Base-by-base conservation (phyloP, 2,113 vertebrate species). In the Trogon surrucura region DNA sequence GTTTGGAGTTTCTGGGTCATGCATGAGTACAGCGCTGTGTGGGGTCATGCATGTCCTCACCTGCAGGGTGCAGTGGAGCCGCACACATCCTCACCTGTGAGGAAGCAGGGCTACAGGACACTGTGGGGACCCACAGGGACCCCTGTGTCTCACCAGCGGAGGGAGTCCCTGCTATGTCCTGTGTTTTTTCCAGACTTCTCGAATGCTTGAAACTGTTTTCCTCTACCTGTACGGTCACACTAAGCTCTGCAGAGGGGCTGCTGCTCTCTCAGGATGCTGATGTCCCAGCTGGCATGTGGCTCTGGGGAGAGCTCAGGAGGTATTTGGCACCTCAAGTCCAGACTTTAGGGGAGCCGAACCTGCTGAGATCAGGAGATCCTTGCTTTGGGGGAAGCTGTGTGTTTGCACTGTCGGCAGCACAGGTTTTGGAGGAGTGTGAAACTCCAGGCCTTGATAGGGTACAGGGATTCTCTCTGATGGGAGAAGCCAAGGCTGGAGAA, bases 1-100 rank as follows among this genome's bases (percentile, higher is more conserved):
- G 11, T 12, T 6, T 44, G 26, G 9, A 10, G 5, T 21, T 18
- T 25, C 19, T 2, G 23, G 29, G 20, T 4, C 16, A 0, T n/a
- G 14, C 1, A 34, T 13, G 69, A 45, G 58, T 23, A 8, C 10
- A 25, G 26, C 16, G 29, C 5, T 61, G 29, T 70, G n/a, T 3
- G 62, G 30, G 51, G 13, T 45, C 69, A 14, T 7, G 41, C 58
- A 1, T 5, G 32, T n/a, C 36, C 51, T 72, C 44, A 18, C 83
- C 84, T 84, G 84, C 54, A 83, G 86, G 80, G 54, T 22, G 93
- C 20, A 7, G 44, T 44, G 84, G 44, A 84, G 53, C 27, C 77
- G 11, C 3, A 5, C 60, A 4, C 18, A 32, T 51, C 60, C 20
- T 64, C 27, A 58, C 10, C 8, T 4, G 6, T 1, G 34, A 25